A percentile compares a stretch with the other conserved stretches of the same genome.
Conservation (phyloP, 1,140 invertebrate genomes). For the Sitobion miscanthi region DNA sequence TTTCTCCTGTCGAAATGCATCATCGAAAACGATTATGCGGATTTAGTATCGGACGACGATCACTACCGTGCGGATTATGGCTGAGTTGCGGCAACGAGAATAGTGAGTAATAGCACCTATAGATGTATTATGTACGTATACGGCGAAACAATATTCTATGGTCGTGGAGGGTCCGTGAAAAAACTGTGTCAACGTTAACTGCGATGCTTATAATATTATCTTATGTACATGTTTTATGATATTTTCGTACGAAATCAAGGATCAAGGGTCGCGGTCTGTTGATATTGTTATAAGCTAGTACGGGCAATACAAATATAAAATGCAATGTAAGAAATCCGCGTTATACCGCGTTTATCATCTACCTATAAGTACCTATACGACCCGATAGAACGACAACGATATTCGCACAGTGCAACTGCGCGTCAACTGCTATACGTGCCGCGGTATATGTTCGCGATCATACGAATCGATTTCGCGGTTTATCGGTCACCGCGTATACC, state of each 20-base stretch:
- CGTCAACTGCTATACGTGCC: not conserved
- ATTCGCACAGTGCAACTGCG: not conserved
- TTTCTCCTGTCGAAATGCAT: not conserved
- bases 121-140: not conserved
- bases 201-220: not conserved
- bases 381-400: not conserved
- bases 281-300: not conserved
- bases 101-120: not conserved
- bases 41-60: slow-evolving; percentile 20
- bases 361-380: no score
- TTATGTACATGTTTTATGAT: not conserved
- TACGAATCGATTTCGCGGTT: not conserved
- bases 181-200: not conserved
- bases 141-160: not conserved
- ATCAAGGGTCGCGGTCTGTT: not conserved
- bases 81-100: not conserved
- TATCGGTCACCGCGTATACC: not conserved
- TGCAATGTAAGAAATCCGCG: not conserved
- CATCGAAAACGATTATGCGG: not conserved
- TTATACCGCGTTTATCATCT: not conserved
- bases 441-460: not conserved
- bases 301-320: no score
- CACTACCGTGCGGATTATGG: not conserved
- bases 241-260: slow-evolving; percentile 7
- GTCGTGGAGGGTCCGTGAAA: not conserved